Evolutionary conservation across 64 coral and sea anemone genomes (phyloP).

Genomic region (Actinia equina): DNA sequence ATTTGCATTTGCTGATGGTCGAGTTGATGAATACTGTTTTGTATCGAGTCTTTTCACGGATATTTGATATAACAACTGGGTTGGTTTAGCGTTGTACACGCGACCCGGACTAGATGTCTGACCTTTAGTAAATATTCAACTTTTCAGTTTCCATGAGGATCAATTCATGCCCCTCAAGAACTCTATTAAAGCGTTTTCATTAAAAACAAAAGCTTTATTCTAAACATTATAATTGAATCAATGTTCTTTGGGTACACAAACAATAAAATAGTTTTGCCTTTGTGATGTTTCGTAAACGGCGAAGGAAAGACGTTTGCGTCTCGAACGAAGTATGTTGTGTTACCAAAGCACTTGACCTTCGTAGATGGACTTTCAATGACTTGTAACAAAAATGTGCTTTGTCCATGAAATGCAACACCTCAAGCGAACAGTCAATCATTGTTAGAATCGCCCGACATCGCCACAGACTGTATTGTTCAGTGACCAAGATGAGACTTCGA

Average conservation of each 20-base stretch:
- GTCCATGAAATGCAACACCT: constrained; percentile 24
- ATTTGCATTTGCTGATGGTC: neutral
- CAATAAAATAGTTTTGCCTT: neutral
- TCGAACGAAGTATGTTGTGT: neutral
- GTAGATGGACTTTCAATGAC: neutral
- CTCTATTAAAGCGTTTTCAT: neutral
- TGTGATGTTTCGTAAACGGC: neutral
- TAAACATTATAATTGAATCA: neutral
- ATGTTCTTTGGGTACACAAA: neutral
- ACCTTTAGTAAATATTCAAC: constrained; percentile 9
- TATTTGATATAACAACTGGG: constrained; percentile 11
- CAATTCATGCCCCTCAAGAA: neutral
- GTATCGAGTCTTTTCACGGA: neutral
- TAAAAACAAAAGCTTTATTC: neutral
- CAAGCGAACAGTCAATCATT: constrained; percentile 27
- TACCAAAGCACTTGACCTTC: constrained; percentile 1
- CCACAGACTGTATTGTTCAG: constrained; percentile 24
- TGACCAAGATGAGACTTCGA: neutral
- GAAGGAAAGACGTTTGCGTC: neutral
- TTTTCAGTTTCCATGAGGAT: neutral
- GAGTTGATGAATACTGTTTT: constrained; percentile 26
- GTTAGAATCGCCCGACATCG: constrained; percentile 2
- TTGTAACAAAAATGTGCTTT: constrained; percentile 34
- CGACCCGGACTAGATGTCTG: constrained; percentile 18
- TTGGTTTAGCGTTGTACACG: constrained; percentile 10